Evolutionary conservation across 2,888 invertebrate species (phyloP).

Genomic region (Macropis europaea): DNA sequence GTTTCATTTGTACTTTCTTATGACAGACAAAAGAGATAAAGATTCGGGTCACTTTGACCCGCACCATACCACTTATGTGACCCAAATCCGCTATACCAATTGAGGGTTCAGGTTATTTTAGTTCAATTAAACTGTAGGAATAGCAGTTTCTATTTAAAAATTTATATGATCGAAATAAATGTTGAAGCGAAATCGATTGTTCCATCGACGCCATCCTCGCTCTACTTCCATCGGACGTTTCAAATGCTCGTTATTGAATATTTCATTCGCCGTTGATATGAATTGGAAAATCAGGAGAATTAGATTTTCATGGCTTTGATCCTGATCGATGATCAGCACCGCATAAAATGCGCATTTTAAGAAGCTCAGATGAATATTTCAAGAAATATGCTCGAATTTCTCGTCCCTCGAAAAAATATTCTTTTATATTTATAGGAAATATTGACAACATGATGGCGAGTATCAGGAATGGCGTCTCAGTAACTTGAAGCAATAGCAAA

Average conservation of each 20-base stretch:
- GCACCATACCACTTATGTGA: too few relatives aligned
- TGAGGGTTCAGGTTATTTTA: too few relatives aligned
- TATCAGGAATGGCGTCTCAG: too few relatives aligned
- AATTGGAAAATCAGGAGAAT: constrained; percentile 11
- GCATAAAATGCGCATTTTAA: constrained; percentile 25
- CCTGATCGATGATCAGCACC: neutral
- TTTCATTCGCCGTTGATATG: neutral
- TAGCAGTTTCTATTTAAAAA: neutral
- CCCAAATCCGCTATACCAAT: too few relatives aligned
- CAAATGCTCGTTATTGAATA: neutral
- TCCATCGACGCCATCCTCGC: neutral
- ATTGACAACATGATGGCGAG: too few relatives aligned
- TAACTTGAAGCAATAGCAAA: too few relatives aligned
- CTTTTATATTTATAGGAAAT: too few relatives aligned
- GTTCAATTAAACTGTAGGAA: too few relatives aligned
- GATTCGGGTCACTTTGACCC: too few relatives aligned
- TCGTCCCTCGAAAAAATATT: neutral
- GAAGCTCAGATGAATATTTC: neutral
- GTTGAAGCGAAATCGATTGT: too few relatives aligned
- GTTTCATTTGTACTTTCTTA: too few relatives aligned
- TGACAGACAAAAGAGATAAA: too few relatives aligned
- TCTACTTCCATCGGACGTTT: neutral
- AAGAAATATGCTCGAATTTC: neutral
- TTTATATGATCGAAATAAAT: neutral
- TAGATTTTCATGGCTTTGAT: constrained; percentile 1